Base-by-base conservation (phyloP, 2,113 vertebrate species). In the Plecotus auritus region DNA sequence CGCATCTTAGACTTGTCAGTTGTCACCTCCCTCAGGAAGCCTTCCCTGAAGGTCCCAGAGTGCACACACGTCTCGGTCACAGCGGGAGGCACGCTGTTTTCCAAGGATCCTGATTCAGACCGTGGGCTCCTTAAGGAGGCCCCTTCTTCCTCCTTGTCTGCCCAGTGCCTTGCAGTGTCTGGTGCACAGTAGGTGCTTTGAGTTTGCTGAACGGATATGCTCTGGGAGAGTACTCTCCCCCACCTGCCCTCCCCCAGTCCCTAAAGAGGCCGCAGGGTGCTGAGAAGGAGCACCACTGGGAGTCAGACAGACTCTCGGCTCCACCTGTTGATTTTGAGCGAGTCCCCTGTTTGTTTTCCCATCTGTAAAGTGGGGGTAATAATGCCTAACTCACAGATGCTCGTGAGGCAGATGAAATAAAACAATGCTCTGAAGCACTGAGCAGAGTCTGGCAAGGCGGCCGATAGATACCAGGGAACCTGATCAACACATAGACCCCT, bases 1-100 rank as follows among this genome's bases (percentile, higher is more conserved):
- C 13, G n/a, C 13, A 32, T 56, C 66, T 94, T 69, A n/a, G 61
- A 61, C 32, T 78, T 64, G 37, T 64, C 66, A 37, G 67, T 49
- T 45, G 49, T 87, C 88, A 37, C 47, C 37, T 88, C 90, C 85
- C 84, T 77, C 88, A 82, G 76, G 76, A 87, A 92, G 85, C 11
- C 81, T 77, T 76, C 59, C 80, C 49, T 17, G 32, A 90, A 76
- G 49, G n/a, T 40, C 51, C 59, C 59, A 61, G 59, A 4, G 26
- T 72, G 81, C 37, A 10, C 0, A 0, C 2, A 30, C 28, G 13
- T 64, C 67, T 51, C 3, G 7, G 45, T 72, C 45, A 23, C 61
- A 72, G 35, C 77, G 10, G 1, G 22, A 85, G 54, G 23, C 10
- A 17, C 0, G 2, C 28, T 37, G 9, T 30, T 80, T 94, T 26